Base-by-base conservation (phyloP, 2,888 invertebrate genomes). In the Caenorhabditis uteleia region DNA sequence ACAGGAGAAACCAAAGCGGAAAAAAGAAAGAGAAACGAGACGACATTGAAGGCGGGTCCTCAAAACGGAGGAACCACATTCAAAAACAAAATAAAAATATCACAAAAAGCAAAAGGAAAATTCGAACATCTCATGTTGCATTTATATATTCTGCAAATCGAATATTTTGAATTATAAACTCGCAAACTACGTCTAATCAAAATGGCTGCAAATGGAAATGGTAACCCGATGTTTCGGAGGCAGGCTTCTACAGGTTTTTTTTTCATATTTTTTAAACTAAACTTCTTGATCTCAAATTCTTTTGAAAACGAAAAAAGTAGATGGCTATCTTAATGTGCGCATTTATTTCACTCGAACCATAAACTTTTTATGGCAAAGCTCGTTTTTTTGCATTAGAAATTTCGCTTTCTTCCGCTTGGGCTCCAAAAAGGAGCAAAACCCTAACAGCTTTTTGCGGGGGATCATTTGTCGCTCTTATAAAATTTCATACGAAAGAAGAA, bases 171-270 rank as follows among this genome's bases (percentile, higher is more conserved):
- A 20, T 18, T 14, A 20, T 36, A 7, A 36, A 36, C 16, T 20
- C 6, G 6, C 34, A 34, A 36, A n/a, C n/a, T n/a, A n/a, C n/a
- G n/a, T n/a, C 33, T n/a, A 23, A 31, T 18, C 39, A 53, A 16
- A 29, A 54, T 51, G 43, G 54, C 47, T 20, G 55, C 57, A 20
- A 65, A 65, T 42, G 58, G 58, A 14, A 55, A 36, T 40, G 58
- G 58, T 7, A 58, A 49, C 43, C 65, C 65, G 33, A 57, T 50
- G 20, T 65, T 65, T 26, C 58, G 58, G 16, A 43, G 65, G 6
- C 65, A 65, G 47, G 58, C 58, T 14, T 65, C 65, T 3, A 65
- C 58, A 58, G 65, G 65, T 65, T 20, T 25, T 23, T 14, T 25
- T 38, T 5, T 7, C 4, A 38, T 7, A 38, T 7, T 18, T 3